Evolutionary conservation across 2,113 vertebrate genomes (phyloP), one percentile per base, ranked within the genome.

Genomic region (Tupaia tana): DNA sequence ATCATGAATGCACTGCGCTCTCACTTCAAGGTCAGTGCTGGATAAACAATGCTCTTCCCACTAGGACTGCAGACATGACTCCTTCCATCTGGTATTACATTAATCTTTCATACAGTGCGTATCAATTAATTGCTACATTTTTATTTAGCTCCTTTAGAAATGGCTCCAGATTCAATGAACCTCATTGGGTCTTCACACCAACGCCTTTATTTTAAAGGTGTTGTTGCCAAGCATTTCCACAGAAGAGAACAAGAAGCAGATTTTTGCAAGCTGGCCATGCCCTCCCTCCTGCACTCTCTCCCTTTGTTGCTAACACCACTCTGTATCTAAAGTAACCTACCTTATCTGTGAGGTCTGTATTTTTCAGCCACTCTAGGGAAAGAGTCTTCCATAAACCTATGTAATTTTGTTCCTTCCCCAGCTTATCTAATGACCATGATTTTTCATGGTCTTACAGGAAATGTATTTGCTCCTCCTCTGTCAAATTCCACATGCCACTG

Each of bases 81-180:
- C 77, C 69, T 81, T 66, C 69, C 92, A 73, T 52, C 54, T 90
- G 69, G 67, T 75, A 31, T n/a, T 24, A n/a, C 3, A 22, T 52
- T 69, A 75, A 80, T 71, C 73, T 81, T 87, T 81, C 10, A 74
- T 7, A 81, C 13, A 56, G 5, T 18, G 27, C 61, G 13, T 84
- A 58, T 95, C 84, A 29, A 16, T 12, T 52, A 94, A 91, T 73
- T 63, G 66, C 34, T 78, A n/a, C 66, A 78, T 63, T 84, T 88
- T 90, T 84, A 81, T 83, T 86, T 81, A 75, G 22, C 8, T 92
- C 22, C 92, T 91, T 94, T 69, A 88, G 80, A 96, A 95, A 94
- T n/a, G 24, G 43, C 29, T 94, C 27, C 71, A 88, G 64, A 70
- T n/a, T 82, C 74, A 71, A 86, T 11, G 73, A 73, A 19, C 16